Base-by-base conservation (phyloP, 2,888 invertebrate genomes). In the Apeira syringaria region DNA sequence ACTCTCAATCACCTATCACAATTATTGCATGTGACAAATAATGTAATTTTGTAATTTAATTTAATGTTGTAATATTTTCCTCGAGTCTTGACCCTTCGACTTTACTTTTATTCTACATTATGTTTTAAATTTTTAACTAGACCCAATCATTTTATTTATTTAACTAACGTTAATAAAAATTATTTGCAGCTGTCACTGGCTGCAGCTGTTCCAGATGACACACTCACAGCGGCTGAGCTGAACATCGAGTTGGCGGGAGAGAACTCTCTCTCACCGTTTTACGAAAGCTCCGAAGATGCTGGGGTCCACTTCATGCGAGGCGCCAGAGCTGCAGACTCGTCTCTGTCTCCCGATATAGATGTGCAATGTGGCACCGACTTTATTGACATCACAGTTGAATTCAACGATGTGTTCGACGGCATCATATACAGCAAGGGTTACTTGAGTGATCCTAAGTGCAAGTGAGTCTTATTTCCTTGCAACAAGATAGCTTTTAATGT, bases 381-480 rank as follows among this genome's bases (percentile, higher is more conserved):
- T 15, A 92, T 94, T 61, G 83, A 91, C 33, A 93, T 94, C 0
- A 91, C 90, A 1, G 89, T 94, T 0, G 92, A 93, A 30, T 94
- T 94, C 64, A 80, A 91, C 5, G 91, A 92, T 46, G 84, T 92
- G 0, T 94, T 92, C 59, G 91, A 92, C 58, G 94, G 94, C 7
- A 89, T 94, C 18, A 92, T 94, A 42, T 94, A 94, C 84, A 94
- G 94, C 67, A 94, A 94, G 67, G 94, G 94, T 7, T 91, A 91
- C 56, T 91, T 92, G 63, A 91, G 89, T 50, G 92, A 94, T 68
- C 91, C 92, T 7, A 92, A 91, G 56, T 94, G 94, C 92, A 91
- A 92, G 93, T 93, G 70, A 90, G 91, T 81, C 33, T n/a, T n/a
- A n/a, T n/a, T n/a, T n/a, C n/a, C n/a, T n/a, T n/a, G n/a, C n/a